Evolutionary conservation across 1,140 invertebrate genomes (phyloP).

Genomic region (Drosophila santomea): DNA sequence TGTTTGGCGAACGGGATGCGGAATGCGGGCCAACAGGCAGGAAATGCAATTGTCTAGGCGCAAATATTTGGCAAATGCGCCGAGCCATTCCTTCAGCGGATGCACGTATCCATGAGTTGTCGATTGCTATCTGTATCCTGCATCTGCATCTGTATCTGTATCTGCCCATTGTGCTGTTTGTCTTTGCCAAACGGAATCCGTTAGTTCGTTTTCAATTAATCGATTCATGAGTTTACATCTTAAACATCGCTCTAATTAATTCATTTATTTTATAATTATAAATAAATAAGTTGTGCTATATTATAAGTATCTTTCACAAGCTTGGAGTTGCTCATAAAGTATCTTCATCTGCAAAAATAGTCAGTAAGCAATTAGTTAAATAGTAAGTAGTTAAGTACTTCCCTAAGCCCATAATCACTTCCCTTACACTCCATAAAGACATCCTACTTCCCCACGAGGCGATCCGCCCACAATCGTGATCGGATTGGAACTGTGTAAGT

Average conservation of each 20-base stretch:
- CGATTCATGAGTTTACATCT: neutral
- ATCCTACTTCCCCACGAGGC: neutral
- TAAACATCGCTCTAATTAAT: neutral
- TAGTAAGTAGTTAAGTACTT: neutral
- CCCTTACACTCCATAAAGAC: neutral
- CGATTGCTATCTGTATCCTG: slow-evolving; percentile 31
- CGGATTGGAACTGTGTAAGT: slow-evolving; percentile 23
- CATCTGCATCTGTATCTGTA: slow-evolving; percentile 3
- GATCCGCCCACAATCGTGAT: slow-evolving; percentile 31
- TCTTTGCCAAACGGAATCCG: slow-evolving; percentile 15
- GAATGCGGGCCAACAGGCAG: slow-evolving; percentile 48
- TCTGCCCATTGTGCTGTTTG: slow-evolving; percentile 23
- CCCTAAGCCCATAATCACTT: neutral
- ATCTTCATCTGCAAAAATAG: no score
- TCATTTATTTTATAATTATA: neutral
- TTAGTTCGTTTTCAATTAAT: slow-evolving; percentile 8
- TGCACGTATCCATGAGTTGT: slow-evolving; percentile 24
- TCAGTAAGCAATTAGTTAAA: neutral
- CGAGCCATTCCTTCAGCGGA: slow-evolving; percentile 35
- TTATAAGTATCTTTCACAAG: no score
- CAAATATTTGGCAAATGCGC: slow-evolving; percentile 71
- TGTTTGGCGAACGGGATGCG: slow-evolving; percentile 44
- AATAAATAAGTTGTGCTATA: no score
- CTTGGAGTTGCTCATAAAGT: no score
- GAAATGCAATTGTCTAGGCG: slow-evolving; percentile 72